phyloP scores from a whole-genome alignment of 2,113 vertebrate species.

The Rhynchopsitta pachyrhyncha region DNA sequence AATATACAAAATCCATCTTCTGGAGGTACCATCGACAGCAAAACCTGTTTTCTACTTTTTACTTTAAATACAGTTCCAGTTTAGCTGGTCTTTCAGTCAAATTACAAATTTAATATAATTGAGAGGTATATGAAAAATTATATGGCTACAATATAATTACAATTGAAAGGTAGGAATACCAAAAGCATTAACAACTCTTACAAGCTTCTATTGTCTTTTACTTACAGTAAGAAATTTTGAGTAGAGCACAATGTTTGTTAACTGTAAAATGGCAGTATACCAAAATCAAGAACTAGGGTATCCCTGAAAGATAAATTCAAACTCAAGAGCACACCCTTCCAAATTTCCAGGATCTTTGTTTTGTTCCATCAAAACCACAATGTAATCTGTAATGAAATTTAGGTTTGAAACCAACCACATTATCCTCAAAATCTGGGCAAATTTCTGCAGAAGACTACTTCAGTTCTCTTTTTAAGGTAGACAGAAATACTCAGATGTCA shows the following conservation, averaged over 20 bases:
- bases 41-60: slow-evolving; percentile 33
- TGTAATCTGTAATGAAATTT: not conserved
- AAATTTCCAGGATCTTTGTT: not conserved
- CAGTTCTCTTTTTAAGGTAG: not conserved
- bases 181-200: not conserved
- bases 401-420: not conserved
- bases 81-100: not conserved
- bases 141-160: not conserved
- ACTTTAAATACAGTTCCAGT: slow-evolving; percentile 15
- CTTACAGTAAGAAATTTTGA: not conserved
- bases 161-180: not conserved
- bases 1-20: slow-evolving; percentile 67
- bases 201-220: not conserved
- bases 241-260: not conserved
- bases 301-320: not conserved
- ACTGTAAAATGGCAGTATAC: not conserved
- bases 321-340: not conserved
- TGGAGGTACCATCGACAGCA: slow-evolving; percentile 18
- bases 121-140: not conserved
- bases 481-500: not conserved
- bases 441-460: not conserved
- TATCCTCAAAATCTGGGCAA: not conserved
- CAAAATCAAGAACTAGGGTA: not conserved
- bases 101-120: not conserved
- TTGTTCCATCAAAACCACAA: not conserved